Evolutionary conservation across 1,140 invertebrate species (phyloP).

Genomic region (Sitodiplosis mosellana): DNA sequence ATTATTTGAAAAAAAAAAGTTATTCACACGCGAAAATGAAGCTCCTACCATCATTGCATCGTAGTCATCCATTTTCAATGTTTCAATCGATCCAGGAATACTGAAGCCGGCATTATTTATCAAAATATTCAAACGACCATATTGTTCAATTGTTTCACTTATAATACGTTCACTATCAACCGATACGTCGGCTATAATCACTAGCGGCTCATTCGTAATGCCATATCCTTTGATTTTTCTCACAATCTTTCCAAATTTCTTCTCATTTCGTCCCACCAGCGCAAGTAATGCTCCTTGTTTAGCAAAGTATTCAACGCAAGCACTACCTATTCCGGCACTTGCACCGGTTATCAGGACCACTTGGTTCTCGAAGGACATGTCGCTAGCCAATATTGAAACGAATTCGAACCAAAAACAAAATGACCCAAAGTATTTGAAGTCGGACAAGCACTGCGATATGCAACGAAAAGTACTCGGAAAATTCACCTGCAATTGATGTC

Average conservation of each 20-base stretch:
- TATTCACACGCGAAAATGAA: too few relatives aligned
- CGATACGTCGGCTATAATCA: slow-evolving; percentile 38
- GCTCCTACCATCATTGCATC: slow-evolving; percentile 77
- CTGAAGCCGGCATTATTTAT: slow-evolving; percentile 81
- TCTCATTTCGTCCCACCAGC: slow-evolving; percentile 54
- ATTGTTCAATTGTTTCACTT: slow-evolving; percentile 45
- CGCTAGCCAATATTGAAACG: too few relatives aligned
- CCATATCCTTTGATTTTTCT: neutral
- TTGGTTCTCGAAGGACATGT: neutral
- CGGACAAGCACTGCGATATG: too few relatives aligned
- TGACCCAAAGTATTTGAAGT: too few relatives aligned
- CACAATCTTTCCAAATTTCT: slow-evolving; percentile 42
- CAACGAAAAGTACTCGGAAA: too few relatives aligned
- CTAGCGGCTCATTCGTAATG: neutral
- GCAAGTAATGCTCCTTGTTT: slow-evolving; percentile 52
- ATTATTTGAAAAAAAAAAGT: too few relatives aligned
- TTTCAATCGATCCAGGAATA: slow-evolving; percentile 64
- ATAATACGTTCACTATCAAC: slow-evolving; percentile 56
- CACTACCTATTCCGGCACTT: slow-evolving; percentile 74
- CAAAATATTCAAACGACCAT: slow-evolving; percentile 53
- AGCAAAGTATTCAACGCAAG: slow-evolving; percentile 57
- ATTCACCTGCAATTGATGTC: too few relatives aligned
- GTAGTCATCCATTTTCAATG: slow-evolving; percentile 60
- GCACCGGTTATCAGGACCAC: slow-evolving; percentile 39
- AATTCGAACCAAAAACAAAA: too few relatives aligned